Evolutionary conservation across 2,797 vertebrate species (phyloP), one percentile per base, ranked within the genome.

Genomic region (Echeneis naucrates): DNA sequence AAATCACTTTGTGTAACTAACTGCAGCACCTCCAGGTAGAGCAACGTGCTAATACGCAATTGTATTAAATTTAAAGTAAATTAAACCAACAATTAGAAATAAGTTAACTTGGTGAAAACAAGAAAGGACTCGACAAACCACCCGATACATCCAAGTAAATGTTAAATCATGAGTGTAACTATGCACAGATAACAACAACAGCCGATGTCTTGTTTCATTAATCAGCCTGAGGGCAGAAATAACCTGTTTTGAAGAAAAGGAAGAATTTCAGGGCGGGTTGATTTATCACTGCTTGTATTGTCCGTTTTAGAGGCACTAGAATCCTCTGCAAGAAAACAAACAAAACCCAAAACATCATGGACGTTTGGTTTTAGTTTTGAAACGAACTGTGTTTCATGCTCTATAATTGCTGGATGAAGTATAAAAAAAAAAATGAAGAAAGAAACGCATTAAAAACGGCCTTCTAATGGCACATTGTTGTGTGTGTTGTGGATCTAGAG

Each of bases 211-310:
- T 40, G 5, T 26, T 44, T 11, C n/a, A 23, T 26, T 11, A 10
- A 4, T 3, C 21, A 1, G 53, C 69, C 63, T 9, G 4, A 8
- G 26, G 72, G 58, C 52, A 56, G 38, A 67, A 10, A 40, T 73
- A 75, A 52, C 21, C 70, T 77, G 52, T n/a, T 58, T 2, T 9
- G 4, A 4, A 32, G 45, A 32, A 58, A 33, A 66, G 57, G 26
- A 78, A 68, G 38, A 23, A 51, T 57, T 55, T 72, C 57, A 71
- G 78, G 87, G 83, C 52, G 85, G 35, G 35, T 53, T 45, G 2
- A 52, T 54, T 14, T 33, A 38, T 48, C 61, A 2, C 11, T 30
- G 9, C 58, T 54, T 55, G 8, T 40, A 3, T 0, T 21, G 13
- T 5, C 11, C 1, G 23, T 38, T 48, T n/a, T 0, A 35, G 8